Evolutionary conservation across 1,140 invertebrate species (phyloP), one percentile per base, ranked within the genome.

Genomic region (Scaptomyza pallida): DNA sequence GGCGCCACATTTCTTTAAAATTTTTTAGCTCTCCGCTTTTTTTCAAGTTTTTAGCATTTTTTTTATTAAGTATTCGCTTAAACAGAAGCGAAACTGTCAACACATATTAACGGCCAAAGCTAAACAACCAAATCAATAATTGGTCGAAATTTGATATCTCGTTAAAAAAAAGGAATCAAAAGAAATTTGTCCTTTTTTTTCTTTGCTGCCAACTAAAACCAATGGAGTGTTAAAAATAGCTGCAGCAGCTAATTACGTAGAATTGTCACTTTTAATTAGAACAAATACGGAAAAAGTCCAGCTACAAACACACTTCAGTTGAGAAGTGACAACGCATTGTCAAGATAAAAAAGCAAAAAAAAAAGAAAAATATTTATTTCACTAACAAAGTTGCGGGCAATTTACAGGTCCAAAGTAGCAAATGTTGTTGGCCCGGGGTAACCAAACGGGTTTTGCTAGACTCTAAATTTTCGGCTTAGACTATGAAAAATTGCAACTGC

Each of bases 231-330:
- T 78, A 82, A 72, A 70, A 74, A 68, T 48, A 76, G 44, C 63
- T 57, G 70, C 50, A n/a, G n/a, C 77, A 61, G 65, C 72, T 90
- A 81, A 90, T 90, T 90, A 90, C 72, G 73, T 69, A 62, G 89
- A 89, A 89, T 89, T 90, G 82, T 90, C 89, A 77, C 61, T 74
- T 75, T 75, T 82, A 90, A 90, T 90, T 90, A 90, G 72, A 90
- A 79, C 83, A 88, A 78, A 88, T 78, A 62, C 56, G 68, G 43
- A 68, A 64, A 40, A 59, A 35, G 43, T 52, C 21, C 15, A 54
- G 57, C 40, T 45, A 43, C 13, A 26, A 37, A 37, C 9, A 50
- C 54, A 51, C 41, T 54, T 45, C 54, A 48, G n/a, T 30, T 13
- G 30, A 43, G 15, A 21, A 23, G 51, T 44, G 43, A 51, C 65